Evolutionary conservation across 2,113 vertebrate genomes (phyloP).

Genomic region (Bothrops jararaca): DNA sequence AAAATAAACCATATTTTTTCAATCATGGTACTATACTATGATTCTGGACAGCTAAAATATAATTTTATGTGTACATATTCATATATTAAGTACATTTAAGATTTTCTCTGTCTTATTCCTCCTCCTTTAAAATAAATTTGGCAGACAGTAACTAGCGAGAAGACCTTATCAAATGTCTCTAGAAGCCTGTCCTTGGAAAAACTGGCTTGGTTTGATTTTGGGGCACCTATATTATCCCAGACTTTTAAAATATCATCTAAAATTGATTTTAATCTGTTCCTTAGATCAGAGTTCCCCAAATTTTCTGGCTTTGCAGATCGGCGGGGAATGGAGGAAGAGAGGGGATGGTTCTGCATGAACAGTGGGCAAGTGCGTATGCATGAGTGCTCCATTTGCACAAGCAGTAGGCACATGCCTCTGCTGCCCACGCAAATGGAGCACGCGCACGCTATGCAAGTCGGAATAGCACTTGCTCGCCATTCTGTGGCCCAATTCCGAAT

Average conservation of each 20-base stretch:
- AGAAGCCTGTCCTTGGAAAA: neutral
- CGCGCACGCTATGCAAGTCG: too few relatives aligned
- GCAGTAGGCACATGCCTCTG: too few relatives aligned
- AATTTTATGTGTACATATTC: neutral
- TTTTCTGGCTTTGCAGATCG: neutral
- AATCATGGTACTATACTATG: neutral
- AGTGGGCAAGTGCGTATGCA: too few relatives aligned
- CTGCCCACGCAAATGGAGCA: too few relatives aligned
- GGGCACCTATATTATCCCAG: neutral
- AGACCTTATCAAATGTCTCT: neutral
- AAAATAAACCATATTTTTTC: neutral
- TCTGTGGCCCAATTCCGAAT: too few relatives aligned
- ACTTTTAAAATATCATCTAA: neutral
- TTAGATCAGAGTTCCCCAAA: neutral
- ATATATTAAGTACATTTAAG: neutral
- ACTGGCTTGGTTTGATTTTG: neutral
- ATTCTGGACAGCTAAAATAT: neutral
- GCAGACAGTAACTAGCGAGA: neutral
- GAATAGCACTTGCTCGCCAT: too few relatives aligned
- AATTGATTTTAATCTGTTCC: neutral
- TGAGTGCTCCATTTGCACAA: too few relatives aligned
- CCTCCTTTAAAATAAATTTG: neutral
- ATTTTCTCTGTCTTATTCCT: neutral
- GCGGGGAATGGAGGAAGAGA: too few relatives aligned
- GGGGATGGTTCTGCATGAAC: neutral